Conservation (phyloP, 2,113 vertebrate species). For the Nesoenas mayeri region DNA sequence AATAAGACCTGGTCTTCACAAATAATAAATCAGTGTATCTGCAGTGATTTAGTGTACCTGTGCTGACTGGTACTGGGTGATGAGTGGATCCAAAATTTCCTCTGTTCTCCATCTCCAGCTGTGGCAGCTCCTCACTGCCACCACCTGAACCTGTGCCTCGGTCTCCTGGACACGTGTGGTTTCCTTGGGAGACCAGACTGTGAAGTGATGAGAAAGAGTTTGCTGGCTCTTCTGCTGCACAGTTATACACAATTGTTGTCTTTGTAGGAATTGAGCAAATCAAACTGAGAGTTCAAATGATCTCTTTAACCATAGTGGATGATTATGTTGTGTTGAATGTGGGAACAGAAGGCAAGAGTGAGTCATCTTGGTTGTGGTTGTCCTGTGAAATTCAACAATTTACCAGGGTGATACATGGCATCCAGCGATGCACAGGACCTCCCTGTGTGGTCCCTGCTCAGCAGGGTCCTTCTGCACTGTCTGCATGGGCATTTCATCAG, state of each 20-base stretch:
- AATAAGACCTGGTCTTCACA: not conserved
- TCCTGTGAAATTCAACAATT: rapidly evolving
- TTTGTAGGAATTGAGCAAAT: not conserved
- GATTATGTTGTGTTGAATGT: not conserved
- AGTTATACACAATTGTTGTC: not conserved
- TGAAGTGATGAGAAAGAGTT: not conserved
- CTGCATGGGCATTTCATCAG: not conserved
- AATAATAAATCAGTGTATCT: not conserved
- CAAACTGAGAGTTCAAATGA: not conserved
- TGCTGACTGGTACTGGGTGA: not conserved
- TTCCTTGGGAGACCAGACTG: not conserved
- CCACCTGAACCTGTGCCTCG: not conserved
- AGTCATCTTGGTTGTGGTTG: not conserved
- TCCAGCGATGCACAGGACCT: not conserved
- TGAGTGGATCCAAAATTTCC: not conserved
- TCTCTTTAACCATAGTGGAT: not conserved
- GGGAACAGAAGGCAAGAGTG: not conserved
- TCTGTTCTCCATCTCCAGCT: not conserved
- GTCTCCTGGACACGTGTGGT: not conserved
- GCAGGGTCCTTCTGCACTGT: not conserved
- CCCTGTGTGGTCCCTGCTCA: not conserved
- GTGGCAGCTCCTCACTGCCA: not conserved
- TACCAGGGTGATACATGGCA: rapidly evolving
- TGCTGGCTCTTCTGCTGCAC: not conserved
- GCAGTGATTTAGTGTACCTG: not conserved